These are phyloP conservation scores for Hassar affinis DNA, from an alignment of 2,113 vertebrate species.

Conservation along the genomic window DNA sequence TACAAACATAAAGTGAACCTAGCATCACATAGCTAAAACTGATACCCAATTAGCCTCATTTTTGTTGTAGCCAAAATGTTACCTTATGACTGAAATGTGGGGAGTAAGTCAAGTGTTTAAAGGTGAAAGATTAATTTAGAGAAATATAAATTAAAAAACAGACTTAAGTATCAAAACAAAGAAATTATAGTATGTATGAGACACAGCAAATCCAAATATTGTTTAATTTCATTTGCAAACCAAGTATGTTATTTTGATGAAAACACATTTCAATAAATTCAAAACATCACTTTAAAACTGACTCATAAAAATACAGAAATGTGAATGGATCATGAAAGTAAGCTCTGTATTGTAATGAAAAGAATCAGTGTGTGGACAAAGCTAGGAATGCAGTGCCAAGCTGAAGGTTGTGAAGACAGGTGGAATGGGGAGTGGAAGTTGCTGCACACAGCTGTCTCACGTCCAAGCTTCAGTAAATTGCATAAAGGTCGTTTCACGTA, in stretches of 20 bases:
- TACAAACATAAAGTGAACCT: neutral
- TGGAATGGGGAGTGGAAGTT: neutral
- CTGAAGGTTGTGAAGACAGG: slow-evolving; percentile 10
- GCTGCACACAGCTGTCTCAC: neutral
- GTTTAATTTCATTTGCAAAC: neutral
- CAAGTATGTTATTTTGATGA: neutral
- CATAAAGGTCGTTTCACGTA: slow-evolving; percentile 60
- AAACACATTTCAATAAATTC: neutral
- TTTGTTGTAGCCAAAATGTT: neutral
- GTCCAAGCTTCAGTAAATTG: slow-evolving; percentile 41
- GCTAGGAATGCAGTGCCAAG: neutral
- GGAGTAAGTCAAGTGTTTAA: neutral
- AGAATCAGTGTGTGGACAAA: neutral
- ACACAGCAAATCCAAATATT: neutral
- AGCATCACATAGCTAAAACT: neutral
- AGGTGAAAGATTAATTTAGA: neutral
- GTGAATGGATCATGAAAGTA: neutral
- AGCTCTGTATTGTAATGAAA: neutral
- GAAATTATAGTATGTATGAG: too few species aligned
- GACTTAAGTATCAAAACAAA: neutral
- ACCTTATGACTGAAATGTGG: neutral
- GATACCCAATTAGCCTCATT: neutral
- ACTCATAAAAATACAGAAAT: neutral
- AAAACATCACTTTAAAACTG: too few species aligned
- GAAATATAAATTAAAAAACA: neutral